Conservation (phyloP, 2,888 invertebrate species). For the Scrobipalpa atriplicella region DNA sequence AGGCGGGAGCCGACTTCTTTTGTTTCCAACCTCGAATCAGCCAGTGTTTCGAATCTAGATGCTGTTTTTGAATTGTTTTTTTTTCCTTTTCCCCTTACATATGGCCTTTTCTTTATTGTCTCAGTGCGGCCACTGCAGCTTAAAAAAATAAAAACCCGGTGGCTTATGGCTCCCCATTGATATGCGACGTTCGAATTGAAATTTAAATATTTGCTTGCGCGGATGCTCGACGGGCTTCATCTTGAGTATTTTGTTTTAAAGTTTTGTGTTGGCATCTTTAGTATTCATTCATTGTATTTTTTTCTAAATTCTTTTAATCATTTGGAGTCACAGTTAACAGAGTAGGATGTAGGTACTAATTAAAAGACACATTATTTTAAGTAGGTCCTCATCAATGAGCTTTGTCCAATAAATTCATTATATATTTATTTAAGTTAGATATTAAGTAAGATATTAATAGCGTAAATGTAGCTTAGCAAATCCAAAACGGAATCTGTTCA, state of each 20-base stretch:
- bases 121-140: constrained; percentile 68
- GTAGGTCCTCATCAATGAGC: no score
- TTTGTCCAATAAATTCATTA: no score
- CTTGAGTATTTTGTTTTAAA: constrained; percentile 70
- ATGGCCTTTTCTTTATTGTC: constrained; percentile 80
- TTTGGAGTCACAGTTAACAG: background rate
- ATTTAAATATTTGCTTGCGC: constrained; percentile 81
- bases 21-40: constrained; percentile 80
- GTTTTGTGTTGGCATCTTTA: constrained; percentile 73
- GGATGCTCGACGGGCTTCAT: constrained; percentile 73
- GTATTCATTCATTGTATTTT: constrained; percentile 71
- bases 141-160: constrained; percentile 75
- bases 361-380: no score
- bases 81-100: constrained; percentile 62
- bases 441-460: background rate
- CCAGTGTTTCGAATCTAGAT: constrained; percentile 82
- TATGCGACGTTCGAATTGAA: constrained; percentile 82
- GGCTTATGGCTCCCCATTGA: constrained; percentile 83
- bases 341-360: no score
- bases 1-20: constrained; percentile 79
- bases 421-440: no score
- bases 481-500: constrained; percentile 47
- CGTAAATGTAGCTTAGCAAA: constrained; percentile 43
- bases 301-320: constrained; percentile 5
- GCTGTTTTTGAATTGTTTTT: constrained; percentile 71